Evolutionary conservation across 2,113 vertebrate species (phyloP), one percentile per base, ranked within the genome.

Genomic region (Aegotheles bennettii): DNA sequence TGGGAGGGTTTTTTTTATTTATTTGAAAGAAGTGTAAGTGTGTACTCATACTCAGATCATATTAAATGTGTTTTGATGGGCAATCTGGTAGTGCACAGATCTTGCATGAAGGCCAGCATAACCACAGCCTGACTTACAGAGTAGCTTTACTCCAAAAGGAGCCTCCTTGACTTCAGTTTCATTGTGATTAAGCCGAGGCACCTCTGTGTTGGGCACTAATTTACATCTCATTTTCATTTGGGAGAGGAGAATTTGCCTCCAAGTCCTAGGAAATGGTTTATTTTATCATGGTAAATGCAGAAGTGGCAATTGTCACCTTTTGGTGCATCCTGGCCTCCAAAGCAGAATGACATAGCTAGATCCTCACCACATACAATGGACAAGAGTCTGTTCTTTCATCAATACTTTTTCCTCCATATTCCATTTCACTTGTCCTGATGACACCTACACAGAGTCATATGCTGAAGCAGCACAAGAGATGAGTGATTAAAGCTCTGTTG

Each of bases 401-500:
- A 61, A 50, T 35, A 31, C 8, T 74, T 94, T 54, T 15, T 15
- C 12, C 43, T 12, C 5, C 16, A 25, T 80, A 92, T 80, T 67
- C 50, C 33, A 14, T 42, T 76, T 64, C 31, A 18, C 5, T 56
- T 28, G 24, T 77, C 51, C 80, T 80, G 59, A 51, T 64, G 78
- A 60, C 75, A 88, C 81, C 61, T 59, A 18, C 76, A 69, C 48
- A 79, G 89, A 91, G 82, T 86, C 91, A 88, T 54, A 45, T 24
- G 71, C 79, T 92, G 94, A 94, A 78, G 71, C 33, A 90, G 79
- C 79, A 40, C 54, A 78, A 75, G 51, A 71, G 28, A 79, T n/a
- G 73, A 84, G 87, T 51, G 85, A 92, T 76, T 68, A 84, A 60
- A 92, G 64, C 76, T 88, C 91, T 91, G 71, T 56, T 45, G 86